Evolutionary conservation across 2,113 vertebrate species (phyloP).

Genomic region (Chaetura pelagica): DNA sequence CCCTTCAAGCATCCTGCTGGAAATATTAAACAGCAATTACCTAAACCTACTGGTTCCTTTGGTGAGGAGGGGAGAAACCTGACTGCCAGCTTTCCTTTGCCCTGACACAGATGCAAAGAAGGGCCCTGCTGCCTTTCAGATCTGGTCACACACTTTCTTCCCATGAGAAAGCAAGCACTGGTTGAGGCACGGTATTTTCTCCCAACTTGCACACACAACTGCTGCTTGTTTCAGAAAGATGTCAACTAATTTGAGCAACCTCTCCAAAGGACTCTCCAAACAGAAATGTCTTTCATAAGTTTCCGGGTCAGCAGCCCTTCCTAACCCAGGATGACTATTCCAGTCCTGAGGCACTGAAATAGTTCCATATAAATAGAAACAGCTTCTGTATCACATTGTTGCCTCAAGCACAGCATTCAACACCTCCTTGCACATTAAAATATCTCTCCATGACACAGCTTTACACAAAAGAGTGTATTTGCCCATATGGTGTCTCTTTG

Average conservation of each 20-base stretch:
- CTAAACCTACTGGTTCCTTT: slow-evolving; percentile 59
- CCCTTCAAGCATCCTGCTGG: slow-evolving; percentile 73
- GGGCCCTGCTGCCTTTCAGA: slow-evolving; percentile 31
- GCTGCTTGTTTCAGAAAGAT: slow-evolving; percentile 81
- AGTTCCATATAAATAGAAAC: slow-evolving; percentile 81
- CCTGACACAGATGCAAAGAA: slow-evolving; percentile 44
- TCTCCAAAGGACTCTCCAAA: slow-evolving; percentile 79
- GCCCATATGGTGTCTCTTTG: slow-evolving; percentile 47
- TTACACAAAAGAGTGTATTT: slow-evolving; percentile 57
- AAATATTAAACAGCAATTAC: slow-evolving; percentile 77
- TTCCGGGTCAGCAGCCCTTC: slow-evolving; percentile 87
- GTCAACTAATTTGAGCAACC: slow-evolving; percentile 75
- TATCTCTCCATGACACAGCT: slow-evolving; percentile 50
- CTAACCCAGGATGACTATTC: slow-evolving; percentile 78
- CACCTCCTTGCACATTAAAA: slow-evolving; percentile 68
- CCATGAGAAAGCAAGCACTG: slow-evolving; percentile 83
- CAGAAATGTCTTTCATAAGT: slow-evolving; percentile 89
- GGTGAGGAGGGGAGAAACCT: slow-evolving; percentile 56
- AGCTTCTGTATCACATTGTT: slow-evolving; percentile 72
- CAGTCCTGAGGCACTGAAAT: slow-evolving; percentile 81
- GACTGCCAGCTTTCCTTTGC: slow-evolving; percentile 57
- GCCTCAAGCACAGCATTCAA: slow-evolving; percentile 72
- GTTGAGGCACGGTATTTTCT: slow-evolving; percentile 66
- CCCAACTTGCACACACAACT: slow-evolving; percentile 82
- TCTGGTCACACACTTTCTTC: slow-evolving; percentile 75